Evolutionary conservation across 2,888 invertebrate genomes (phyloP).

Genomic region (Eugnorisma glareosa): DNA sequence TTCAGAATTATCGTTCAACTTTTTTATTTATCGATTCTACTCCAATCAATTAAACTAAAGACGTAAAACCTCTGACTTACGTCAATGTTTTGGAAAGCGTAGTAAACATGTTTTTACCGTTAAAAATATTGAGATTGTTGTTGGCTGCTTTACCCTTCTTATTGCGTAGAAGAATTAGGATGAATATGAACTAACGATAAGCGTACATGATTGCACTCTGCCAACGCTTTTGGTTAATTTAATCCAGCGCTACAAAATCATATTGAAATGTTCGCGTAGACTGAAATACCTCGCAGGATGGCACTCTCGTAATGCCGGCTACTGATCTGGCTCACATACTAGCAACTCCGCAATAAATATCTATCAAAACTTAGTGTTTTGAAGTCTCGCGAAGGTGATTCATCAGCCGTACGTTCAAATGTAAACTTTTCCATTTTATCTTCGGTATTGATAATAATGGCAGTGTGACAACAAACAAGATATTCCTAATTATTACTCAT

Average conservation of each 20-base stretch:
- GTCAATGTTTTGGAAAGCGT: conserved; percentile 10
- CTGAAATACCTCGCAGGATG: not conserved
- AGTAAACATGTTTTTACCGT: conserved; percentile 30
- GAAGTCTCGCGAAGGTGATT: conserved; percentile 3
- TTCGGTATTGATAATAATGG: not conserved
- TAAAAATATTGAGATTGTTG: not conserved
- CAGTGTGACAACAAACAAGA: not conserved
- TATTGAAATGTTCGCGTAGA: conserved; percentile 2
- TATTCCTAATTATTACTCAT: not conserved
- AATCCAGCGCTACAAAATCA: not conserved
- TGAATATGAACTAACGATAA: conserved; percentile 34
- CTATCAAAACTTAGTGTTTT: conserved; percentile 15
- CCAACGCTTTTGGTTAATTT: not conserved
- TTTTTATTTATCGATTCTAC: conserved; percentile 3
- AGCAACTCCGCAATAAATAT: conserved; percentile 6
- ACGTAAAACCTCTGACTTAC: not conserved
- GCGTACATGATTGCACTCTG: conserved; percentile 26
- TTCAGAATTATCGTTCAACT: conserved; percentile 1
- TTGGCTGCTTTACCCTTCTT: conserved; percentile 18
- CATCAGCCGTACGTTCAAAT: not conserved
- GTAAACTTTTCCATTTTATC: conserved; percentile 3
- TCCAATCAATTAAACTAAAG: not conserved
- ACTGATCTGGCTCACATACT: conserved; percentile 13
- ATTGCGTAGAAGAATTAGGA: conserved; percentile 12
- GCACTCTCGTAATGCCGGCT: not conserved